These are phyloP conservation scores for Chromobotia macracanthus DNA, from an alignment of 2,797 vertebrate genomes.

Conservation along the genomic window DNA sequence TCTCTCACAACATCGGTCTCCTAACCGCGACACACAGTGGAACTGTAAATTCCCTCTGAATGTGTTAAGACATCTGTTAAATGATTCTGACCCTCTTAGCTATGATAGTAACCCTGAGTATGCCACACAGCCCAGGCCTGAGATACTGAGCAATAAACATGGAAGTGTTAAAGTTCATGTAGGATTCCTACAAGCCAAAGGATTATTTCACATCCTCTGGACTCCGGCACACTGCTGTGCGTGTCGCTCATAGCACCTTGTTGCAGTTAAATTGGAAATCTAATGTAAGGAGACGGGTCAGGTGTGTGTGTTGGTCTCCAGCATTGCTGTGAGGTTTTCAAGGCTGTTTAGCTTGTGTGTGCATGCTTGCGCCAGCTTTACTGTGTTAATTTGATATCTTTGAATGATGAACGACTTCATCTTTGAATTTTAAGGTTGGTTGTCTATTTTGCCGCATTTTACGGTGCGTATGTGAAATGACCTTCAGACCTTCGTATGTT, in stretches of 20 bases:
- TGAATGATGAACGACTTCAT: too few relatives aligned
- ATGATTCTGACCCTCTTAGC: not conserved
- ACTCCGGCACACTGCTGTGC: not conserved
- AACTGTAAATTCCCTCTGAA: constrained; percentile 23
- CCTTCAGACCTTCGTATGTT: too few relatives aligned
- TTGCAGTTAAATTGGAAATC: constrained; percentile 18
- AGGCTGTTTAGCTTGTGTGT: too few relatives aligned
- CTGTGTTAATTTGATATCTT: too few relatives aligned
- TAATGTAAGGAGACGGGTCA: not conserved
- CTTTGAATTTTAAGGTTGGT: too few relatives aligned
- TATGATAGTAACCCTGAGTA: constrained; percentile 20
- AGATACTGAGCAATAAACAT: constrained; percentile 21
- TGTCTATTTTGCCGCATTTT: too few relatives aligned
- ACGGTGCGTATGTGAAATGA: too few relatives aligned
- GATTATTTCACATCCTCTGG: constrained; percentile 32
- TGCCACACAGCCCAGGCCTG: not conserved
- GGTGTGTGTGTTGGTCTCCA: too few relatives aligned
- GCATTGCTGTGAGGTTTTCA: not conserved
- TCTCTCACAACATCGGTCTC: not conserved
- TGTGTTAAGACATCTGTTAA: constrained; percentile 34
- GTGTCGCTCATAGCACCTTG: not conserved
- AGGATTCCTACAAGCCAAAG: constrained; percentile 28
- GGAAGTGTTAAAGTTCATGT: constrained; percentile 25
- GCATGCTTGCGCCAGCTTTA: too few relatives aligned
- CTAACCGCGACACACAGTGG: not conserved